phyloP scores from a whole-genome alignment of 2,797 vertebrate genomes.

The Adelosebastes latens region DNA sequence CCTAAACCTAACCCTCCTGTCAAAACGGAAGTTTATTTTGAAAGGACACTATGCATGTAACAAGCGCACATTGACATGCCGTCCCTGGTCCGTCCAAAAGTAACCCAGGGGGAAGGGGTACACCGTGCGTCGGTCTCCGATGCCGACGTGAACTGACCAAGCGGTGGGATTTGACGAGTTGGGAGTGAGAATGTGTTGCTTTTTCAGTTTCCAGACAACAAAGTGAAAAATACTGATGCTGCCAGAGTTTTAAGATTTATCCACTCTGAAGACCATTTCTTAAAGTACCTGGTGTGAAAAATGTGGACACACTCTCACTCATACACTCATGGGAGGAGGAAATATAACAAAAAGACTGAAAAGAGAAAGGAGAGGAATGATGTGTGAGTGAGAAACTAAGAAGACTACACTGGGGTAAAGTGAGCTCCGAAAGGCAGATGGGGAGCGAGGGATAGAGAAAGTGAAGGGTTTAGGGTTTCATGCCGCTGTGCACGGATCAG shows the following conservation, averaged over 20 bases:
- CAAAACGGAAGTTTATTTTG: too few species aligned
- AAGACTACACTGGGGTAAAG: neutral
- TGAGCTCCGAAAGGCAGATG: conserved; percentile 9
- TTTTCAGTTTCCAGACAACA: neutral
- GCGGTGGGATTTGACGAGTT: too few species aligned
- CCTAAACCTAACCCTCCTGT: too few species aligned
- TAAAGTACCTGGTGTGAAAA: neutral
- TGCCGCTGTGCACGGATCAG: conserved; percentile 13
- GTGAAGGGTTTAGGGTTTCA: conserved; percentile 44
- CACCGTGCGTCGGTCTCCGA: too few species aligned
- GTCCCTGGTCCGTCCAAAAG: too few species aligned
- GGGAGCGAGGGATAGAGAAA: neutral
- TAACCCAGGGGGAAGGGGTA: too few species aligned
- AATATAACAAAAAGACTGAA: neutral
- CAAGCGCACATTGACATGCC: too few species aligned
- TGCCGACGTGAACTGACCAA: too few species aligned
- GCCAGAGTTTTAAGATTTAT: neutral
- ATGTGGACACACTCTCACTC: neutral
- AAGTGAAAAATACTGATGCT: neutral
- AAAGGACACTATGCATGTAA: too few species aligned
- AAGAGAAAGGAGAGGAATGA: neutral
- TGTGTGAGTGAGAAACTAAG: neutral
- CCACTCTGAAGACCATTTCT: neutral
- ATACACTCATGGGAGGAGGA: neutral
- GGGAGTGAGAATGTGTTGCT: too few species aligned